A percentile compares a stretch with the other conserved stretches of the same genome.
Conservation (phyloP, 2,888 invertebrate species). For the Laothoe populi region DNA sequence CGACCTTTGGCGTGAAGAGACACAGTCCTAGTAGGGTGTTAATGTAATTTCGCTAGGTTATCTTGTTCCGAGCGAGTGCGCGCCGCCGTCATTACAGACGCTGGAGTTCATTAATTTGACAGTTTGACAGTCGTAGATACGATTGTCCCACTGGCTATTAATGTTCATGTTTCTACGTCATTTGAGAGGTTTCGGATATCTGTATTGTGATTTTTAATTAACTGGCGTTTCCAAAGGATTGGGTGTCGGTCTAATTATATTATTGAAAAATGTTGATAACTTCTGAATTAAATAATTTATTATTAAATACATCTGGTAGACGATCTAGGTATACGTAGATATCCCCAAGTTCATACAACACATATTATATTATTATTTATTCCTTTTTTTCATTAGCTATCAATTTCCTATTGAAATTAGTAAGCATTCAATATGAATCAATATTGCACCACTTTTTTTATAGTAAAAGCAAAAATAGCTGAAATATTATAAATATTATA, state of each 20-base stretch:
- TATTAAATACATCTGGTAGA: background rate
- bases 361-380: too few species aligned
- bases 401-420: too few species aligned
- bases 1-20: conserved; percentile 28
- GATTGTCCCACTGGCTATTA: conserved; percentile 58
- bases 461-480: background rate
- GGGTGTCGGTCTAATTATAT: background rate
- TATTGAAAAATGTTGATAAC: background rate
- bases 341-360: too few species aligned
- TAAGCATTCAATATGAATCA: too few species aligned
- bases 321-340: background rate
- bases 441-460: too few species aligned
- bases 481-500: background rate
- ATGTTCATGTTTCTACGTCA: conserved; percentile 67
- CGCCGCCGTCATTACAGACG: conserved; percentile 66
- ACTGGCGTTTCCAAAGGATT: background rate
- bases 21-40: conserved; percentile 32
- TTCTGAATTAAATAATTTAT: background rate
- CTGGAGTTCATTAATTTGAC: conserved; percentile 73
- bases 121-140: conserved; percentile 71
- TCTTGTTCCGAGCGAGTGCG: conserved; percentile 70
- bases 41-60: conserved; percentile 43
- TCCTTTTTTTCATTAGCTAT: too few species aligned
- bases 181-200: conserved; percentile 45
- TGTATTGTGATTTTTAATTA: conserved; percentile 23